Evolutionary conservation across 2,113 vertebrate species (phyloP).

Genomic region (cat (Felis catus)): DNA sequence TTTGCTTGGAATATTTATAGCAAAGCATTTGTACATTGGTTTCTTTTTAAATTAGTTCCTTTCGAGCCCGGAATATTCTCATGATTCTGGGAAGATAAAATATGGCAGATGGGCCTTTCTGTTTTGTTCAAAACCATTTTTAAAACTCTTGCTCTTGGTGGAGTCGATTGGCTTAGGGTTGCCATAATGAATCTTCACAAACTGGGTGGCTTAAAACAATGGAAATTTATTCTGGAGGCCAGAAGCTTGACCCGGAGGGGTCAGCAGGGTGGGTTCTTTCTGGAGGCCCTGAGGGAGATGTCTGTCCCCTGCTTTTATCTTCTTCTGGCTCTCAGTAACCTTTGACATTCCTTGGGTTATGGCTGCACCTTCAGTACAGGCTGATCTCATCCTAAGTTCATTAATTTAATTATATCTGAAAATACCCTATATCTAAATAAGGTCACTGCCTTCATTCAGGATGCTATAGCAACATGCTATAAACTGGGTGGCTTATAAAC

Average conservation of each 20-base stretch:
- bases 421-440: neutral
- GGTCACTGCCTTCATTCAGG: neutral
- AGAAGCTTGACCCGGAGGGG: neutral
- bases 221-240: neutral
- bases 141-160: neutral
- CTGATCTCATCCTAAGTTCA: neutral
- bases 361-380: neutral
- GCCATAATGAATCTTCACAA: neutral
- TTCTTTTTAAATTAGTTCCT: constrained; percentile 41
- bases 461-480: neutral
- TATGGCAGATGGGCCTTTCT: neutral
- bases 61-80: neutral
- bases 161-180: neutral
- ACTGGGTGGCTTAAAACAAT: neutral
- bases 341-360: neutral
- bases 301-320: neutral
- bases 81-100: neutral
- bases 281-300: neutral
- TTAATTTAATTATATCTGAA: neutral
- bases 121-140: neutral
- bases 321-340: neutral
- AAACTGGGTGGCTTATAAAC: neutral
- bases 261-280: neutral
- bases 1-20: constrained; percentile 22
- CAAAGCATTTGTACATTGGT: constrained; percentile 6